Conservation (phyloP, 2,797 vertebrate genomes). For the Remorina albescens region DNA sequence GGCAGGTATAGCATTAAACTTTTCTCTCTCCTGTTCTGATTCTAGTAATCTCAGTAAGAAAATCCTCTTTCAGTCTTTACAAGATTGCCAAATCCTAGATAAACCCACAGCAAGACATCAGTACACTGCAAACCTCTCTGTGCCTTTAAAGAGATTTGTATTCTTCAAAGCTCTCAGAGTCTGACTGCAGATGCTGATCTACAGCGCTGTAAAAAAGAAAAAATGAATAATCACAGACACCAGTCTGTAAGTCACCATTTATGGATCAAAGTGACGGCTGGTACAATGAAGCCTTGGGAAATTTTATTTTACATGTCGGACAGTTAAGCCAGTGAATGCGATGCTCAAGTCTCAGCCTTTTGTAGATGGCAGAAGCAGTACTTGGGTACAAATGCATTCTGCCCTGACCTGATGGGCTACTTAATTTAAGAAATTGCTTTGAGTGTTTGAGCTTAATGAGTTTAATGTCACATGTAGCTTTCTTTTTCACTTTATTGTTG, state of each 20-base stretch:
- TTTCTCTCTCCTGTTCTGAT: slow-evolving; percentile 20
- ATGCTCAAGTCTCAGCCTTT: too few species aligned
- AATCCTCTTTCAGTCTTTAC: slow-evolving; percentile 57
- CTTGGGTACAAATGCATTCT: neutral
- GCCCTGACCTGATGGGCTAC: too few species aligned
- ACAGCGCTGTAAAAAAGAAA: neutral
- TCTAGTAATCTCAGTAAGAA: slow-evolving; percentile 45
- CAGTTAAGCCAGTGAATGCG: neutral
- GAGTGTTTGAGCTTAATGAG: too few species aligned
- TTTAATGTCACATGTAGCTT: neutral
- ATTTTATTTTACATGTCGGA: neutral
- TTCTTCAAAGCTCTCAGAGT: slow-evolving; percentile 25
- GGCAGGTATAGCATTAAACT: slow-evolving; percentile 4
- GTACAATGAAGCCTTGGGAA: neutral
- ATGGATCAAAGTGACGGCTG: neutral
- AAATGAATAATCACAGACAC: neutral
- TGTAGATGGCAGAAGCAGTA: too few species aligned
- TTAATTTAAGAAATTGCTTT: too few species aligned
- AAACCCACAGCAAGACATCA: slow-evolving; percentile 44
- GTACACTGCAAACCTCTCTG: slow-evolving; percentile 13
- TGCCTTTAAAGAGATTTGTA: slow-evolving; percentile 47
- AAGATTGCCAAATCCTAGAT: slow-evolving; percentile 54
- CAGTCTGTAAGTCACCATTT: neutral
- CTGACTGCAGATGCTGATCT: slow-evolving; percentile 6
- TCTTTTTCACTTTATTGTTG: neutral